These are phyloP conservation scores for Pangasius krempfi DNA, from an alignment of 2,797 vertebrate genomes.

Conservation along the genomic window DNA sequence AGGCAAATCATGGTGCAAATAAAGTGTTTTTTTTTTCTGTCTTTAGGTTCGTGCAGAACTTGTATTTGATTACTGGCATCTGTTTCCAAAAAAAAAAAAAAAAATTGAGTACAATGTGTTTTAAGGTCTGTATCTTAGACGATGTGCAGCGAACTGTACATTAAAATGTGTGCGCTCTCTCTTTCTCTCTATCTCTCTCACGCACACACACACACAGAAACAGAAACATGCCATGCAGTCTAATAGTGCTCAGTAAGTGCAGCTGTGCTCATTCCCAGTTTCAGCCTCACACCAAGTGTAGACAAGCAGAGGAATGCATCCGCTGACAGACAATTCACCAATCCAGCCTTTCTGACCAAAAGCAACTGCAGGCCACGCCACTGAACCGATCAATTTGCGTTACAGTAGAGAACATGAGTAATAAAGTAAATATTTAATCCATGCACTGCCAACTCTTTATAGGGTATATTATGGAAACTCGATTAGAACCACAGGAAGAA, in stretches of 20 bases:
- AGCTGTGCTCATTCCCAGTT: slow-evolving; percentile 34
- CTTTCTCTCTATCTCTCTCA: too few species aligned
- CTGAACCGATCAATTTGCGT: background rate
- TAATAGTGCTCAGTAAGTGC: slow-evolving; percentile 20
- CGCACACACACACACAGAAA: background rate
- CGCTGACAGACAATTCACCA: slow-evolving; percentile 1
- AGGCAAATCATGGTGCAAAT: too few species aligned
- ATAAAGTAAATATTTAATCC: slow-evolving; percentile 39
- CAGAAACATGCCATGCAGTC: background rate
- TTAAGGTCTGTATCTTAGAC: background rate
- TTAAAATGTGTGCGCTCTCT: background rate
- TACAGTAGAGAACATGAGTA: slow-evolving; percentile 31
- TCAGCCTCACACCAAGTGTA: slow-evolving; percentile 28
- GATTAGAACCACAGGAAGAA: slow-evolving; percentile 26
- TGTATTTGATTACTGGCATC: background rate
- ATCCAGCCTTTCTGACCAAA: background rate
- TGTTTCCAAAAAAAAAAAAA: slow-evolving; percentile 1
- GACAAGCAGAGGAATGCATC: slow-evolving; percentile 12
- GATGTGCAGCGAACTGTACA: background rate
- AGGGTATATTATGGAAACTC: slow-evolving; percentile 28
- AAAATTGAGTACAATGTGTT: background rate
- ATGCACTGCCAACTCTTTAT: slow-evolving; percentile 12
- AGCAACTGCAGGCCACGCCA: slow-evolving; percentile 2
- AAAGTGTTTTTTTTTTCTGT: background rate
- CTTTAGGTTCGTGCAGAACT: background rate